A percentile compares a stretch with the other conserved stretches of the same genome.
phyloP scores from a whole-genome alignment of 2,797 vertebrate species.

The Xenopus petersii region DNA sequence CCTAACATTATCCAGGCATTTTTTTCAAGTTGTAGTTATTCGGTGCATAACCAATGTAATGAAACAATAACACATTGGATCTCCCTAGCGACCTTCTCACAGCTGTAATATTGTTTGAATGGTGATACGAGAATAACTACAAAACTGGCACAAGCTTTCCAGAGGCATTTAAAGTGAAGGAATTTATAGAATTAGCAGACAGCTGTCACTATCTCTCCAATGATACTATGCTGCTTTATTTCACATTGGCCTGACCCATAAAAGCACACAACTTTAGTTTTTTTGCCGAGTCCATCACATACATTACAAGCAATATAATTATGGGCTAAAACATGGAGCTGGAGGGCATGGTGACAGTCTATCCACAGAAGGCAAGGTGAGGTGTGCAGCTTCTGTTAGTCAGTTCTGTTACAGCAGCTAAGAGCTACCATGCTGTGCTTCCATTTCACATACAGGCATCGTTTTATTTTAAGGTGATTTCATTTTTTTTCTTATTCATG shows the following conservation, averaged over 20 bases:
- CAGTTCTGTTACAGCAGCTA: background rate
- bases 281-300: background rate
- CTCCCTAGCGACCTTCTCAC: background rate
- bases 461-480: background rate
- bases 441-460: background rate
- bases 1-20: too few species aligned
- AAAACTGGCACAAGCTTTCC: background rate
- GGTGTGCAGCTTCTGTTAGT: background rate
- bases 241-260: background rate
- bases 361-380: background rate
- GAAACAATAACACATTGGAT: background rate
- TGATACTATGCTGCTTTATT: background rate
- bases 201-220: background rate
- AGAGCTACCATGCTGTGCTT: constrained; percentile 1
- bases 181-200: background rate
- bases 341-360: background rate
- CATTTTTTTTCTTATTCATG: constrained; percentile 29
- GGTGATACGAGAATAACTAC: too few species aligned
- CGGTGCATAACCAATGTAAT: too few species aligned
- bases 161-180: background rate
- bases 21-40: too few species aligned
- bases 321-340: background rate
- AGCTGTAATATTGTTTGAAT: background rate
- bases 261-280: background rate
- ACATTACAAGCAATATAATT: constrained; percentile 1